Evolutionary conservation across 2,888 invertebrate species (phyloP).

Genomic region (Chromoteleia sp.): DNA sequence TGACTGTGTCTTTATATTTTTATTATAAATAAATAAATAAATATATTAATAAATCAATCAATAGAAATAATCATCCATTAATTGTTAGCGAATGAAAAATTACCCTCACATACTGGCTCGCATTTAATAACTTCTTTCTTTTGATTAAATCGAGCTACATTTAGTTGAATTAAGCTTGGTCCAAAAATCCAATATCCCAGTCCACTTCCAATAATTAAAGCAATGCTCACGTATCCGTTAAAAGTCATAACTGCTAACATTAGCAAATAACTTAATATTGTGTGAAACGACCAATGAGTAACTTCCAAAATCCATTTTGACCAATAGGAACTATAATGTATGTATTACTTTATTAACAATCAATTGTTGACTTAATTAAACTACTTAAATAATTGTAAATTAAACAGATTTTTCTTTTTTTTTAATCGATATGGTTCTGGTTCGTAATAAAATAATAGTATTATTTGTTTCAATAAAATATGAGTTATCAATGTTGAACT

Average conservation of each 20-base stretch:
- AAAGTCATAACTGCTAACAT: slow-evolving; percentile 92
- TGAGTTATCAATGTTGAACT: too few species aligned
- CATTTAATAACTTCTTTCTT: slow-evolving; percentile 74
- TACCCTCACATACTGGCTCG: slow-evolving; percentile 80
- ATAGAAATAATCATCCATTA: too few species aligned
- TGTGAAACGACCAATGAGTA: slow-evolving; percentile 86
- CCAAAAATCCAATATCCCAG: slow-evolving; percentile 87
- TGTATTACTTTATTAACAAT: neutral
- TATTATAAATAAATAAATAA: neutral
- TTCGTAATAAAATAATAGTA: too few species aligned
- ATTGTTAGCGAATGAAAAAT: too few species aligned
- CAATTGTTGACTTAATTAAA: too few species aligned
- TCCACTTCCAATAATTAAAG: slow-evolving; percentile 88
- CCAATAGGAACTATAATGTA: slow-evolving; percentile 73
- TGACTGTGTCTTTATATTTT: too few species aligned
- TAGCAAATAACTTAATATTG: slow-evolving; percentile 88
- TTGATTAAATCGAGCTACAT: slow-evolving; percentile 85
- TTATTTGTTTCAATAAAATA: too few species aligned
- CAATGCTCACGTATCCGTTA: slow-evolving; percentile 89
- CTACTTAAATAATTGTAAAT: too few species aligned
- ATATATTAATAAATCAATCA: neutral
- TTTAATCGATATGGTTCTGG: too few species aligned
- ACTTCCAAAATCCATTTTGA: slow-evolving; percentile 85
- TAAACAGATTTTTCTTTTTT: too few species aligned
- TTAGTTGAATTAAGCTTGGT: slow-evolving; percentile 85